Base-by-base conservation (phyloP, 2,113 vertebrate genomes). In the Chloroceryle aenea region DNA sequence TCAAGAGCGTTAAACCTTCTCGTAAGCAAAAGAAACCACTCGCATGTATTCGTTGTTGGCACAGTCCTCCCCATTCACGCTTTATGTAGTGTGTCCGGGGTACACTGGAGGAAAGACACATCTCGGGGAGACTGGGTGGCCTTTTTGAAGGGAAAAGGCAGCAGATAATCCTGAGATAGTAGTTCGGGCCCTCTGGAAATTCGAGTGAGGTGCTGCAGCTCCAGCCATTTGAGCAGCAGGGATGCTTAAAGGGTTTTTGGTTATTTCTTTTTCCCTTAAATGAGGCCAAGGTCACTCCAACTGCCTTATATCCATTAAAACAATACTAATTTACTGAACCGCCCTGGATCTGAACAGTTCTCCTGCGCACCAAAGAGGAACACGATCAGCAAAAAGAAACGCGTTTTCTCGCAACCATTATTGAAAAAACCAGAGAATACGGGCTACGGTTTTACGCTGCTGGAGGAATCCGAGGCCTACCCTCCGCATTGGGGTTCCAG, bases 31-130 rank as follows among this genome's bases (percentile, higher is more conserved):
- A n/a, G 17, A 38, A 59, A 47, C 14, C 71, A 10, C 25, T 27
- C 2, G 5, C 3, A 10, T 23, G 0, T 4, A 10, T 9, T 6
- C 0, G n/a, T 7, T 14, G n/a, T 7, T 14, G 7, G 34, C 4
- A 2, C 19, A 7, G 2, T 9, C 14, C 20, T 36, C 4, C 48
- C 18, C 8, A 4, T 1, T 8, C 4, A 4, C 7, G 1, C 62
- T 6, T 8, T 14, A 10, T 1, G 52, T 8, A 40, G 38, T 10
- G 38, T 40, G 38, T 40, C 38, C 38, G 38, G 38, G 38, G 38
- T 40, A 40, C 38, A 40, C 38, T 9, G 38, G 38, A 40, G 38
- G 38, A 40, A 40, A 40, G 38, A 40, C 38, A 40, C 38, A 40
- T 40, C 38, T 43, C 14, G 14, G 42, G 42, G 42, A 43, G 42